Conservation (phyloP, 2,113 vertebrate genomes). For the Todiramphus saurophagus region DNA sequence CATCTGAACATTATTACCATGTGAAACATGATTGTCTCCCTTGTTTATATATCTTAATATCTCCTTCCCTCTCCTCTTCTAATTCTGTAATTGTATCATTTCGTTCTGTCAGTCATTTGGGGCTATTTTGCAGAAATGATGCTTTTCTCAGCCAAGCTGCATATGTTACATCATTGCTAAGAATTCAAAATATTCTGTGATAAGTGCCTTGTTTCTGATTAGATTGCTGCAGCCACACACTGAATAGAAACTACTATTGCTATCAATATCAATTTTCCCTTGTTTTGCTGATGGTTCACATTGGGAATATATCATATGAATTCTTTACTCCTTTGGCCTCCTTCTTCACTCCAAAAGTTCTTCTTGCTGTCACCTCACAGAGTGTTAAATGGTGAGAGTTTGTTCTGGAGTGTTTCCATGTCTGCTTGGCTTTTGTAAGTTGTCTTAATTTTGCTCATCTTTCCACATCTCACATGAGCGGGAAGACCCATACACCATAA, state of each 20-base stretch:
- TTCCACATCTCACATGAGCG: neutral
- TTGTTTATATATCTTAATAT: slow-evolving; percentile 50
- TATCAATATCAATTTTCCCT: neutral
- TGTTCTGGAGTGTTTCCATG: neutral
- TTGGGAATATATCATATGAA: neutral
- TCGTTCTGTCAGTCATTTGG: neutral
- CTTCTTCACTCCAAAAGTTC: neutral
- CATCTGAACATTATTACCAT: slow-evolving; percentile 36
- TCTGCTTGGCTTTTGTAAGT: neutral
- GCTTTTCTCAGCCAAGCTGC: slow-evolving; percentile 10
- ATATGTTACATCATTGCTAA: slow-evolving; percentile 6
- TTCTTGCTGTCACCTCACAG: neutral
- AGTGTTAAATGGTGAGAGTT: neutral
- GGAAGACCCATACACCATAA: neutral
- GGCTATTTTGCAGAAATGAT: slow-evolving; percentile 6
- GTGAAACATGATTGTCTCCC: slow-evolving; percentile 28
- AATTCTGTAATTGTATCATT: slow-evolving; percentile 43
- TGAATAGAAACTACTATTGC: neutral
- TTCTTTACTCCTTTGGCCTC: neutral
- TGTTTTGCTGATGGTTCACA: neutral
- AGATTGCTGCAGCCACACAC: neutral
- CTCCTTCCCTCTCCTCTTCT: slow-evolving; percentile 16
- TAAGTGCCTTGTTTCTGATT: slow-evolving; percentile 12
- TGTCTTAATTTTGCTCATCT: neutral
- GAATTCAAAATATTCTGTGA: slow-evolving; percentile 8